Evolutionary conservation across 2,888 invertebrate species (phyloP).

Genomic region (Elaeidobius kamerunicus): DNA sequence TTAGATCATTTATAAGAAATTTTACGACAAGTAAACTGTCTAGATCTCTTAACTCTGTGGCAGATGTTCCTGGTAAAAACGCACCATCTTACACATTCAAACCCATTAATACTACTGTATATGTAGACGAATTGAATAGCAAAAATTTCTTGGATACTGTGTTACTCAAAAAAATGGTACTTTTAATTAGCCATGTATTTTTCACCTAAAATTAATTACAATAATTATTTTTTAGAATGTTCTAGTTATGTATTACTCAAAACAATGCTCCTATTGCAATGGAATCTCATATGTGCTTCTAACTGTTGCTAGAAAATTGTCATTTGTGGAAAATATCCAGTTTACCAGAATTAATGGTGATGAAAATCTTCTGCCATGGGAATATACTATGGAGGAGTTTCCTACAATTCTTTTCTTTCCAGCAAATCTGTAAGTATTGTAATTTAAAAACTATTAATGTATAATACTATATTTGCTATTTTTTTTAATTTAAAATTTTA

Average conservation of each 20-base stretch:
- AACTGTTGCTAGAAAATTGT: slow-evolving; percentile 62
- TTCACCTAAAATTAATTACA: not conserved
- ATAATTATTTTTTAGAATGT: slow-evolving; percentile 58
- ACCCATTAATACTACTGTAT: slow-evolving; percentile 43
- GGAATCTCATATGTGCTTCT: slow-evolving; percentile 66
- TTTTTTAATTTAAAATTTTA: slow-evolving; percentile 36
- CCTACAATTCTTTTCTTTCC: slow-evolving; percentile 83
- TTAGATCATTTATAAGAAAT: slow-evolving; percentile 56
- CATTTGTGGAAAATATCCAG: slow-evolving; percentile 52
- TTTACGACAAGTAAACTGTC: slow-evolving; percentile 48
- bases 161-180: slow-evolving; percentile 60
- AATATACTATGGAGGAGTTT: slow-evolving; percentile 72
- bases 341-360: slow-evolving; percentile 77
- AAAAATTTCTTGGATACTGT: slow-evolving; percentile 62
- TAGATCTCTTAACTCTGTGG: slow-evolving; percentile 42
- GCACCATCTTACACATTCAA: slow-evolving; percentile 35
- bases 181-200: not conserved
- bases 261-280: slow-evolving; percentile 74
- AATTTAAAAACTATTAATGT: not conserved
- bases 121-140: slow-evolving; percentile 64
- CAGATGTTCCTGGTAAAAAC: slow-evolving; percentile 39
- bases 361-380: slow-evolving; percentile 84
- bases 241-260: slow-evolving; percentile 74
- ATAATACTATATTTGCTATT: not conserved
- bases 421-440: slow-evolving; percentile 56